Percentiles rank a stretch among this genome's conserved stretches.
phyloP scores from a whole-genome alignment of 2,888 invertebrate species.

The Sympetrum striolatum region DNA sequence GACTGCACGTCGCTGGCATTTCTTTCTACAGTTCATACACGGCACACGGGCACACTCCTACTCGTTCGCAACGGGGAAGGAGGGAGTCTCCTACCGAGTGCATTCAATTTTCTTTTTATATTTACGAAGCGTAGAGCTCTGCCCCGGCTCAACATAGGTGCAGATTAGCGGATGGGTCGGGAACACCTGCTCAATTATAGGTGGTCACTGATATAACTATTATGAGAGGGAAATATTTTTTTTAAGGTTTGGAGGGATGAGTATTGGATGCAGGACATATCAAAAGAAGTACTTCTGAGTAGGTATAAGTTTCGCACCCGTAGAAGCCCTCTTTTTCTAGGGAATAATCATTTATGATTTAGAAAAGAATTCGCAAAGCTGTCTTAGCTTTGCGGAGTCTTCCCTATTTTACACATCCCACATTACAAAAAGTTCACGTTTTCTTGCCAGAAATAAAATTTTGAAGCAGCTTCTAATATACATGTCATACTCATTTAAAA shows the following conservation, averaged over 20 bases:
- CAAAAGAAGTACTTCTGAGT: not conserved
- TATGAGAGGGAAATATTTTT: not conserved
- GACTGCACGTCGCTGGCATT: constrained; percentile 29
- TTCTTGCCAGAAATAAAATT: not conserved
- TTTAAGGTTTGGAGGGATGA: not conserved
- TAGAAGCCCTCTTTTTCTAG: not conserved
- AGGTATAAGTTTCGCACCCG: not conserved
- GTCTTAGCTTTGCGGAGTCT: not conserved
- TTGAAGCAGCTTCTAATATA: not conserved
- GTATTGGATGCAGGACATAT: not conserved
- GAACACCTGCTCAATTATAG: not conserved
- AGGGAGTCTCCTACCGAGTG: constrained; percentile 14
- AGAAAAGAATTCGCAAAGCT: constrained; percentile 19
- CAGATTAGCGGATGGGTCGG: not conserved
- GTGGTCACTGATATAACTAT: constrained; percentile 8
- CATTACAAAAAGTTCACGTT: not conserved
- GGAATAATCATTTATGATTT: not conserved
- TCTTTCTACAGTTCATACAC: constrained; percentile 24
- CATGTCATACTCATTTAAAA: not conserved
- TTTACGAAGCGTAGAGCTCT: not conserved
- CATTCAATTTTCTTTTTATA: not conserved
- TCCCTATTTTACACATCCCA: not conserved
- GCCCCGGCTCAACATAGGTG: not conserved
- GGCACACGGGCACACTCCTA: constrained; percentile 14
- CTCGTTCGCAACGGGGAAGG: not conserved